These are phyloP conservation scores for Ferrisia virgata DNA, from an alignment of 2,888 invertebrate species.

Conservation along the genomic window DNA sequence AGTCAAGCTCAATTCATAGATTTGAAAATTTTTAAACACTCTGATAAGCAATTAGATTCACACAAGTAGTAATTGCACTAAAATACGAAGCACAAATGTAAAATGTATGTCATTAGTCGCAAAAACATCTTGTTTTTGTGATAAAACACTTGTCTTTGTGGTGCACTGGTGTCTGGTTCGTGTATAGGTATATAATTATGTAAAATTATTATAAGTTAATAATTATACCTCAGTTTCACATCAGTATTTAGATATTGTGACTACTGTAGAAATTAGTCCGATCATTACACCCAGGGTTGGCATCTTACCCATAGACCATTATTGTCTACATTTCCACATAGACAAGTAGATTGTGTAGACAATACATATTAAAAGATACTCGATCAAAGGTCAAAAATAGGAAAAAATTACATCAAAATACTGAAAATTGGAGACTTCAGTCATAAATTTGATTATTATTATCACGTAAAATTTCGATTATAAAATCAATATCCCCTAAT, in stretches of 20 bases:
- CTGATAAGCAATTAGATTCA: slow-evolving; percentile 3
- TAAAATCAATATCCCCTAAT: too few species aligned
- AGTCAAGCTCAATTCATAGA: neutral
- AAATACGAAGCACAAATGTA: neutral
- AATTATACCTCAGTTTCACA: neutral
- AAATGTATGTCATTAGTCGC: neutral
- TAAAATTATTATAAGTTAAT: neutral
- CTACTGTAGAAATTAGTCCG: neutral
- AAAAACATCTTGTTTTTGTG: too few species aligned
- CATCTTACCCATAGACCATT: too few species aligned
- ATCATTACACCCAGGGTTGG: too few species aligned
- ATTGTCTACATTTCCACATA: too few species aligned
- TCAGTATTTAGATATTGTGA: neutral
- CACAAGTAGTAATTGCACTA: neutral
- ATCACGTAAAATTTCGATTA: too few species aligned
- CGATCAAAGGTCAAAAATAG: too few species aligned
- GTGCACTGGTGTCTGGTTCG: slow-evolving; percentile 16
- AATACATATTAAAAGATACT: too few species aligned
- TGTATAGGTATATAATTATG: neutral
- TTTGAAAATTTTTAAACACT: neutral
- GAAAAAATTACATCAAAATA: too few species aligned
- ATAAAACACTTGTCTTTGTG: neutral
- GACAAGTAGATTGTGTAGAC: too few species aligned
- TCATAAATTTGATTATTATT: too few species aligned
- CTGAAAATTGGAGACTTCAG: too few species aligned